A percentile compares a stretch with the other conserved stretches of the same genome.
These are phyloP conservation scores for Orthosia gothica DNA, from an alignment of 2,888 invertebrate genomes.

Conservation along the genomic window DNA sequence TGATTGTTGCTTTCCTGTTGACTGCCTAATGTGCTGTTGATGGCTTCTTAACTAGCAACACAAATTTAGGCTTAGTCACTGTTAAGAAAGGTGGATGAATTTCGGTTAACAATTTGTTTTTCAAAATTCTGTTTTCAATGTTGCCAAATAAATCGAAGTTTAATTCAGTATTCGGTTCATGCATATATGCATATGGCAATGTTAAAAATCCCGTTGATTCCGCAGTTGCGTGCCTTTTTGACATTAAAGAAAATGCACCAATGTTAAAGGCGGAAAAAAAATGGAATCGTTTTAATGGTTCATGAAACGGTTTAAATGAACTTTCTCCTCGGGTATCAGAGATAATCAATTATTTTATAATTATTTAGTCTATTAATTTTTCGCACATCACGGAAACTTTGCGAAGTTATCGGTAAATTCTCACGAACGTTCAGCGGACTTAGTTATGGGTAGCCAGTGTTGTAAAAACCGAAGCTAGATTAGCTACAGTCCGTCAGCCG, in stretches of 20 bases:
- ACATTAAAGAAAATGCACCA: constrained; percentile 38
- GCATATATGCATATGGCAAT: neutral
- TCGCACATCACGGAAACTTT: constrained; percentile 32
- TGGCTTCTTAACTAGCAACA: constrained; percentile 10
- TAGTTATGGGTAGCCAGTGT: neutral
- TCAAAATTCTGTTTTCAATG: neutral
- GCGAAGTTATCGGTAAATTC: constrained; percentile 22
- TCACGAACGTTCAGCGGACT: constrained; percentile 15
- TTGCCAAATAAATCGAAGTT: neutral
- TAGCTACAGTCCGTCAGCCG: constrained; percentile 8
- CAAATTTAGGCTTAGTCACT: neutral
- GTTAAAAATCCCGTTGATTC: constrained; percentile 13
- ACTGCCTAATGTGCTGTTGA: constrained; percentile 30
- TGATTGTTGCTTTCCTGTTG: constrained; percentile 49
- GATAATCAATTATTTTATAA: constrained; percentile 60
- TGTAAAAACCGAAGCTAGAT: constrained; percentile 19
- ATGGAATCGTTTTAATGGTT: constrained; percentile 29
- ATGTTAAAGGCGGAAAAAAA: constrained; percentile 14
- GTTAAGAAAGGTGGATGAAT: neutral
- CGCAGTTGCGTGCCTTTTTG: constrained; percentile 45
- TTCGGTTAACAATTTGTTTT: neutral
- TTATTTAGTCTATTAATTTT: constrained; percentile 44
- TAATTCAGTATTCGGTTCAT: neutral
- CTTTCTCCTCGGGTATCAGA: constrained; percentile 43
- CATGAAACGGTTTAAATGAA: constrained; percentile 38